phyloP scores from a whole-genome alignment of 2,113 vertebrate genomes.

The Pangasianodon gigas region DNA sequence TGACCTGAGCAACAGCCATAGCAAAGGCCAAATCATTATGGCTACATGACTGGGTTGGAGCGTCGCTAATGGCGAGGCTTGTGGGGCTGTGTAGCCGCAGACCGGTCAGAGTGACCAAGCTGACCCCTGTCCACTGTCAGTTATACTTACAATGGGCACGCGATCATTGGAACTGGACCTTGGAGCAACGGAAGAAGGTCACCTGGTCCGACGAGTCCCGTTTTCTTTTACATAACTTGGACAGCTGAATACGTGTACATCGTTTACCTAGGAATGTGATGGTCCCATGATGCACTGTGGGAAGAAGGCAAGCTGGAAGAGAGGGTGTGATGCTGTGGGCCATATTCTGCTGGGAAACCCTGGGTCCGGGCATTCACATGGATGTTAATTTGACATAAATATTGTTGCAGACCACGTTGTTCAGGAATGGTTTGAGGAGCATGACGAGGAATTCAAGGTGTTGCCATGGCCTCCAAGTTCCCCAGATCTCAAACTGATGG shows the following conservation, averaged over 20 bases:
- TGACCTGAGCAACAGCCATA: too few species aligned
- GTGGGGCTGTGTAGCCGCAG: neutral
- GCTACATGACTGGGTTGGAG: neutral
- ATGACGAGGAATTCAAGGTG: neutral
- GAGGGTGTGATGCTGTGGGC: neutral
- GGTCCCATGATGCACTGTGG: neutral
- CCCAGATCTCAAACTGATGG: neutral
- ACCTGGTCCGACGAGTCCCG: too few species aligned
- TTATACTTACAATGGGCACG: neutral
- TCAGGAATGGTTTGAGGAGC: neutral
- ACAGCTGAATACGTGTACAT: too few species aligned
- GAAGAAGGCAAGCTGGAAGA: neutral
- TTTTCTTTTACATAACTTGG: neutral
- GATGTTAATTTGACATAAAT: neutral
- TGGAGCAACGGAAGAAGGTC: too few species aligned
- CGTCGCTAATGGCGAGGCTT: neutral
- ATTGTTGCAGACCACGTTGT: neutral
- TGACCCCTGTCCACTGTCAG: neutral
- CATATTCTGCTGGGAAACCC: neutral
- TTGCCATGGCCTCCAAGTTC: neutral
- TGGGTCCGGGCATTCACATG: neutral
- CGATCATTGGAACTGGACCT: too few species aligned
- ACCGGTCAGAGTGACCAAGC: neutral
- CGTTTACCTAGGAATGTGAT: neutral
- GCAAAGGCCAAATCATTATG: neutral